A percentile compares a stretch with the other conserved stretches of the same genome.
Conservation (phyloP, 2,797 vertebrate species). For the Brachyalestes nurse region DNA sequence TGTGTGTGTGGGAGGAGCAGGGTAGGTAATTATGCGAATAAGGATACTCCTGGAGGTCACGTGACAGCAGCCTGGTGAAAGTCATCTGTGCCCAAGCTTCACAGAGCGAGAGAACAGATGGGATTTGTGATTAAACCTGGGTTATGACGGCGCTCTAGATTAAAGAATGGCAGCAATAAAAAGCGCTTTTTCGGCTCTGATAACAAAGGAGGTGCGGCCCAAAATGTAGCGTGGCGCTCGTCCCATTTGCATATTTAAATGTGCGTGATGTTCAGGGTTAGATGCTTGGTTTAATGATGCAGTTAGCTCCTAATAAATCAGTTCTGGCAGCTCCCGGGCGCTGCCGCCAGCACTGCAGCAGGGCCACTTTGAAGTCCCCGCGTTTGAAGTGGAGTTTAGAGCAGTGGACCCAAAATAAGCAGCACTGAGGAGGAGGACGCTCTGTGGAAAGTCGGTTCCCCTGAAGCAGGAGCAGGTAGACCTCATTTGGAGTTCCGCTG, state of each 20-base stretch:
- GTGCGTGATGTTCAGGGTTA: conserved; percentile 77
- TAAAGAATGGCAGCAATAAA: conserved; percentile 68
- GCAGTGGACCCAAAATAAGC: conserved; percentile 49
- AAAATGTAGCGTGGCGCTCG: conserved; percentile 56
- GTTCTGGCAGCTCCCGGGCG: conserved; percentile 74
- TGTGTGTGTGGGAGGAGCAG: conserved; percentile 26
- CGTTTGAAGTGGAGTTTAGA: conserved; percentile 57
- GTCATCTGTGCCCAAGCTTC: conserved; percentile 50
- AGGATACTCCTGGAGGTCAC: conserved; percentile 40
- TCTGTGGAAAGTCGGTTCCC: conserved; percentile 31
- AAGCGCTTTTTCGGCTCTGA: conserved; percentile 51
- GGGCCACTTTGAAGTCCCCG: conserved; percentile 60
- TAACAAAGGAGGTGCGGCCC: conserved; percentile 65
- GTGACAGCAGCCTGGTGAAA: conserved; percentile 55
- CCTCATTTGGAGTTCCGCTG: conserved; percentile 31
- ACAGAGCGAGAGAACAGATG: conserved; percentile 62
- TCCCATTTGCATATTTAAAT: conserved; percentile 80
- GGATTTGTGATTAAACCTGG: conserved; percentile 66
- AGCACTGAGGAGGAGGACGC: conserved; percentile 22
- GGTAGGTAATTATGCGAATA: conserved; percentile 40
- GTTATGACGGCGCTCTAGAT: conserved; percentile 62
- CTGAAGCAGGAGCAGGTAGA: conserved; percentile 46
- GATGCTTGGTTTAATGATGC: conserved; percentile 80
- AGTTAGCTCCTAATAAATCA: conserved; percentile 82
- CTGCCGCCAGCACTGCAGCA: conserved; percentile 47